Conservation (phyloP, 2,113 vertebrate genomes). For the Pipa parva region DNA sequence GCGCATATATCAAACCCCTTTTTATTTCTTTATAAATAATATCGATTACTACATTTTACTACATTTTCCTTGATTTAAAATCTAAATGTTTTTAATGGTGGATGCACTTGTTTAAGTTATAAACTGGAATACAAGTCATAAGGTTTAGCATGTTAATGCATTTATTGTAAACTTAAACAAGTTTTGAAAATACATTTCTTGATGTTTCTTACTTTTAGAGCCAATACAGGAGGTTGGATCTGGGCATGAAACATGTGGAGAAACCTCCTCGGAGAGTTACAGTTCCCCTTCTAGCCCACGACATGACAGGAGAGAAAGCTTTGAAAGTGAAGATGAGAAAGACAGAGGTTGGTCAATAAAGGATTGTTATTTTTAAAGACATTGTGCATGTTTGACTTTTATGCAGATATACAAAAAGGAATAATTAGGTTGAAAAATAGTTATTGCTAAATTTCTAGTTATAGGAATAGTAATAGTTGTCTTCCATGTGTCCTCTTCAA, state of each 20-base stretch:
- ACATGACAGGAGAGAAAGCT: slow-evolving; percentile 79
- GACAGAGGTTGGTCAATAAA: slow-evolving; percentile 75
- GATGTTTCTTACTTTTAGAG: slow-evolving; percentile 63
- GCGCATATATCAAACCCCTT: no score
- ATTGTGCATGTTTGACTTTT: not conserved
- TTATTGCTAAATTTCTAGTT: not conserved
- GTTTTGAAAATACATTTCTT: slow-evolving; percentile 6
- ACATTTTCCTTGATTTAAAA: no score
- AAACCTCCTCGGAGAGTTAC: slow-evolving; percentile 91
- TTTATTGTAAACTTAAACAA: no score
- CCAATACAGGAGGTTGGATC: slow-evolving; percentile 70
- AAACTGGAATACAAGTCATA: no score
- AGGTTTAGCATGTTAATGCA: no score
- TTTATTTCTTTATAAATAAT: no score
- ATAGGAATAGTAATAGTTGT: no score
- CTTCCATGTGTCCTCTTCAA: no score
- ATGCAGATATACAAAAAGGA: not conserved
- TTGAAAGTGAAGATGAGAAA: slow-evolving; percentile 91
- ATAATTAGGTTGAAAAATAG: not conserved
- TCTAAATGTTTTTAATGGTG: no score
- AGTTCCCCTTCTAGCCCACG: slow-evolving; percentile 90
- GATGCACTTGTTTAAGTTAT: no score
- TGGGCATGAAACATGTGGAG: slow-evolving; percentile 78
- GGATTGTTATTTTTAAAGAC: not conserved
- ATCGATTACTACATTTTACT: not conserved